Evolutionary conservation across 1,140 invertebrate genomes (phyloP), one percentile per base, ranked within the genome.

Genomic region (Acyrthosiphon pisum): DNA sequence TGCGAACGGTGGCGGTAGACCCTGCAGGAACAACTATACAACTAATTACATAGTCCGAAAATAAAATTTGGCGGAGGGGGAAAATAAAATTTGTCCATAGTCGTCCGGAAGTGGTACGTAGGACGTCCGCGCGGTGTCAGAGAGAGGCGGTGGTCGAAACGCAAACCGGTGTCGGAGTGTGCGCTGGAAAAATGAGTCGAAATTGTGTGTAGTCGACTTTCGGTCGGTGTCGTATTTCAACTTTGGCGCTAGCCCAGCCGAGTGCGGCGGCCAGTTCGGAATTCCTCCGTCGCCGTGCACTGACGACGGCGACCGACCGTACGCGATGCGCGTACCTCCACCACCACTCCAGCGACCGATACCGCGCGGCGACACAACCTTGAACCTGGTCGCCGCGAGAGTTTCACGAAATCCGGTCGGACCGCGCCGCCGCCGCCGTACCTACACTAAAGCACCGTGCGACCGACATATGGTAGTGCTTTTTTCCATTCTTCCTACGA

Each of bases 201-300:
- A 20, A 23, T 23, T 23, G 50, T 53, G 50, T 18, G 60, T n/a
- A n/a, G 50, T 20, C 30, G 87, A 88, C 87, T 88, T 88, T 53
- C 26, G 87, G 48, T 35, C 90, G 60, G 90, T 91, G 90, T 91
- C 90, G 90, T 91, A n/a, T 91, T 68, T 81, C 90, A 81, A 91
- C 90, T 91, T 91, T 91, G 90, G 90, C 90, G 44, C 68, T 91
- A 35, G 41, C 41, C 90, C 90, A 60, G 53, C 56, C 35, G 44
- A 30, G 20, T 7, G 35, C 90, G 60, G 11, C 26, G 37, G 53
- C 35, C 53, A 1, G 41, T 44, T 46, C 53, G 90, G 90, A 91
- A 91, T 91, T 91, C 90, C n/a, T n/a, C 9, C n/a, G 44, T 8
- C 11, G 56, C 11, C 89, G 89, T 30, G 37, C 53, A 11, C 23